Evolutionary conservation across 2,113 vertebrate species (phyloP), one percentile per base, ranked within the genome.

Genomic region (Artemisiospiza belli): DNA sequence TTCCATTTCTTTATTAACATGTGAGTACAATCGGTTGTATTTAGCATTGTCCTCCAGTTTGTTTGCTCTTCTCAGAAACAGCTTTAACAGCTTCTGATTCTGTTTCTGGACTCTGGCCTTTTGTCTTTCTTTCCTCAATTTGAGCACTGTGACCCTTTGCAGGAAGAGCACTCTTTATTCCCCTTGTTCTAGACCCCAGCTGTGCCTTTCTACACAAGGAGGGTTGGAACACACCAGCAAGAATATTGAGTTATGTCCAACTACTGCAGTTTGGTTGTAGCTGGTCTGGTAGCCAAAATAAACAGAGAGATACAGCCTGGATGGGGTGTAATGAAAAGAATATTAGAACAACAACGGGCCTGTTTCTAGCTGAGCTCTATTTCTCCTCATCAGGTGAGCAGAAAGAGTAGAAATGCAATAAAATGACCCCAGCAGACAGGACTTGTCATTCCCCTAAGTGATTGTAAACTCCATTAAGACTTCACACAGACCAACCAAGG

Each of bases 1-100:
- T 83, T 69, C 46, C 59, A 47, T 74, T 77, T 86, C 79, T 83
- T 83, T 74, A 70, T 80, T 87, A 93, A 79, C 21, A 66, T 54
- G 25, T 5, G 16, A 90, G 35, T 51, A 90, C 92, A 95, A 90
- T 92, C 3, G 1, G 10, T 59, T 47, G 55, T 74, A 92, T 94
- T 96, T 93, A 95, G 59, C 63, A 93, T 89, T 95, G 94, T 97
- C 63, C 76, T 93, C 30, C 55, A 46, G 28, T 80, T 76, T 94
- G 88, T 83, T 96, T 78, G 78, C n/a, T 91, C 46, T 85, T 90
- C 70, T 95, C 92, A 93, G 41, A 2, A 3, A 51, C 2, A 18
- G 44, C 54, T 85, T 82, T 82, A 80, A 90, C 35, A 88, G 43
- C 16, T 86, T 66, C 78, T 58, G 54, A 37, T 61, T 89, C 58